Evolutionary conservation across 2,888 invertebrate species (phyloP).

Genomic region (Baccha elongata): DNA sequence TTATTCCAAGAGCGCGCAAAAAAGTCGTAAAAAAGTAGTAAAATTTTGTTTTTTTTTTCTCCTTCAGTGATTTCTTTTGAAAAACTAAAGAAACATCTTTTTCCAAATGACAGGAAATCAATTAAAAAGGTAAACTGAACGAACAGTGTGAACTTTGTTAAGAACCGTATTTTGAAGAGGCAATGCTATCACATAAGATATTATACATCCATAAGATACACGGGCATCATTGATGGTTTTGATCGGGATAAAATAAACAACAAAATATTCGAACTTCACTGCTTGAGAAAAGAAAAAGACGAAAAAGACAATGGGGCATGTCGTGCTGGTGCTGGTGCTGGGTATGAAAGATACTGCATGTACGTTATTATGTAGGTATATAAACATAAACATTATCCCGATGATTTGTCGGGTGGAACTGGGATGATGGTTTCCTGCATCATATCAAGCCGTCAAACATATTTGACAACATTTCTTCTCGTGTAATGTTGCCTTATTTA

Average conservation of each 20-base stretch:
- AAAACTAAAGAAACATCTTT: conserved; percentile 28
- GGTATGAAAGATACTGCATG: no score
- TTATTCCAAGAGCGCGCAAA: conserved; percentile 63
- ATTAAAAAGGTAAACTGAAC: conserved; percentile 65
- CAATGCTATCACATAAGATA: conserved; percentile 3
- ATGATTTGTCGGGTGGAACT: conserved; percentile 60
- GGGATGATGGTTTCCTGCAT: conserved; percentile 45
- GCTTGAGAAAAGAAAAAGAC: background rate
- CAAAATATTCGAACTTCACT: conserved; percentile 28
- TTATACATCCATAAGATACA: conserved; percentile 11
- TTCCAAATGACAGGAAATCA: conserved; percentile 67
- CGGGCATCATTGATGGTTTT: conserved; percentile 35
- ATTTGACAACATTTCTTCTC: conserved; percentile 50
- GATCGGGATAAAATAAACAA: conserved; percentile 58
- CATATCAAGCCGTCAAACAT: conserved; percentile 30
- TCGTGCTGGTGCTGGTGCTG: background rate
- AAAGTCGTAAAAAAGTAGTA: conserved; percentile 67
- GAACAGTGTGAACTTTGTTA: conserved; percentile 52
- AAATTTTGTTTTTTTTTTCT: conserved; percentile 43
- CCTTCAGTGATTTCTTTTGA: conserved; percentile 31
- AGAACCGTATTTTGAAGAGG: conserved; percentile 18
- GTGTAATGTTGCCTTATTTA: conserved; percentile 44
- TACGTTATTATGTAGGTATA: no score
- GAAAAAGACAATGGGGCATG: conserved; percentile 34
- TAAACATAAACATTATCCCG: conserved; percentile 55